Evolutionary conservation across 2,797 vertebrate species (phyloP), one percentile per base, ranked within the genome.

Genomic region (Psittacula echo): DNA sequence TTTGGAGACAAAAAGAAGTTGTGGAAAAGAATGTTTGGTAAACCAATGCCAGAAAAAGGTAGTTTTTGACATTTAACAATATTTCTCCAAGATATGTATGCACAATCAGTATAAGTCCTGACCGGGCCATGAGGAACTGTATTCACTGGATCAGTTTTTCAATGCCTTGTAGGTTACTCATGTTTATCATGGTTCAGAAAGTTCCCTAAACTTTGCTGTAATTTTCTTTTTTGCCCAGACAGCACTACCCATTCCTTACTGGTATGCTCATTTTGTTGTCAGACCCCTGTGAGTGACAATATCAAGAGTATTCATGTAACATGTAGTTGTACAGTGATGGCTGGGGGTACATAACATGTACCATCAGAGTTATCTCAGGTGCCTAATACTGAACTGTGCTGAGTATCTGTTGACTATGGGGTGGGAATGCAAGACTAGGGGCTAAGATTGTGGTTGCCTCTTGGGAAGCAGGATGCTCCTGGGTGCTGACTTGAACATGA

Each of bases 261-360:
- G 4, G 24, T 62, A 26, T 0, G 7, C 4, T 8, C 20, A n/a
- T 58, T 88, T 84, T 60, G 20, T 27, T 9, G n/a, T 54, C 16
- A 51, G 7, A 37, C 13, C 5, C 4, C 41, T 45, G 8, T 32
- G 22, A 54, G 7, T 20, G n/a, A 41, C 5, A 12, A 24, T 27
- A 8, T 24, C 54, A 32, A 56, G 51, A 73, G 54, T 3, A 44
- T 74, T 48, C 32, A 26, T 5, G 32, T 34, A 39, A 23, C 13
- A 5, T 1, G 1, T 13, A 65, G 20, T 7, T 68, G 34, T 24
- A 3, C 0, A 8, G 44, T 8, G 24, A 41, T 13, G 10, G 13
- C 47, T 87, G 34, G 10, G 3, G 4, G 2, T 34, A 48, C n/a
- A 73, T 45, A 37, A 60, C 60, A n/a, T 0, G 0, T 41, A 32